Evolutionary conservation across 2,888 invertebrate genomes (phyloP), one percentile per base, ranked within the genome.

Genomic region (Lasius platythorax): DNA sequence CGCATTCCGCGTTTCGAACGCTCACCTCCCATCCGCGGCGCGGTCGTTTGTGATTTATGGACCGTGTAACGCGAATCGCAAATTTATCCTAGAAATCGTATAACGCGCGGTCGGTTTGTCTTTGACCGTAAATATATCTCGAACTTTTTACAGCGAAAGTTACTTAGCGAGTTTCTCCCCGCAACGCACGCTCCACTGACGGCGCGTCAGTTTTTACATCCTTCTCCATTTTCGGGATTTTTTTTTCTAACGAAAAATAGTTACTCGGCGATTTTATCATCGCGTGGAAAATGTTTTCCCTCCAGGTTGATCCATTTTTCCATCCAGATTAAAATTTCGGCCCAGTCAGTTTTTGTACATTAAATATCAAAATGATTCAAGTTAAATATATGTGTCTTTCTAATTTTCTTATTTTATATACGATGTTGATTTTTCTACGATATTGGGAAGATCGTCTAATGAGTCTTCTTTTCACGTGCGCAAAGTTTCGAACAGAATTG

Each of bases 21-120:
- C 61, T 66, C 18, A 30, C 40, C 46, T 46, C 37, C 61, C 79
- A 37, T 70, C 58, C 79, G 30, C 43, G 18, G 30, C 43, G 18
- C n/a, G 43, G 23, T 61, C 23, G 37, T 81, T 53, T 81, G 79
- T 81, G 46, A 81, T 81, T 81, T 81, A 72, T 72, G 61, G 18
- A 28, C n/a, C 61, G 73, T 50, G 73, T 81, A 81, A 81, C 63
- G 73, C 72, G 73, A 81, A 81, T 72, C 73, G 73, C 73, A 72
- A 81, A 81, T 81, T 81, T 50, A 72, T 46, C 12, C 33, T 9
- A 46, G 18, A 46, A 37, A 72, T n/a, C 23, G 46, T n/a, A 46
- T 4, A 18, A 46, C n/a, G 33, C 46, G 46, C 18, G 5, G 18
- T 28, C 2, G 15, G 12, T 61, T 81, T 81, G 37, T 37, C 43